Percentiles rank a stretch among this genome's conserved stretches.
Evolutionary conservation across 2,888 invertebrate genomes (phyloP).

Genomic region (Mimachlamys varia): DNA sequence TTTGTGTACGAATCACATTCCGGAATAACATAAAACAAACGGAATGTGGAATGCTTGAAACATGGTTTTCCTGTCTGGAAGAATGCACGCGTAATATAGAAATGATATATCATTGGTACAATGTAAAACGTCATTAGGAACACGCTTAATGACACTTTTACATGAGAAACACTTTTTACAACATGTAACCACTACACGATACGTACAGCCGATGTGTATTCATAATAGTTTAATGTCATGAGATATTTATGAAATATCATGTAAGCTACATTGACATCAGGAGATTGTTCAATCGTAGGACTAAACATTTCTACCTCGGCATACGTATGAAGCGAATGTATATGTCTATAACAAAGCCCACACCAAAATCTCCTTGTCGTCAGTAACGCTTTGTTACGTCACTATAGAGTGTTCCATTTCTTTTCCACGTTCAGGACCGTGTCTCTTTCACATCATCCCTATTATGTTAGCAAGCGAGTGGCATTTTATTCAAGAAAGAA

Average conservation of each 20-base stretch:
- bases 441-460: background rate
- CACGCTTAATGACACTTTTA: background rate
- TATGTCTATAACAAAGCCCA: background rate
- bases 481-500: background rate
- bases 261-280: background rate
- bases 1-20: background rate
- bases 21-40: conserved; percentile 1
- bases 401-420: background rate
- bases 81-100: background rate
- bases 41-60: conserved; percentile 8
- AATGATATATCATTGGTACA: background rate
- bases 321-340: background rate
- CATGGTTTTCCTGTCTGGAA: conserved; percentile 2
- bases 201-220: background rate
- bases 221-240: background rate
- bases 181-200: background rate
- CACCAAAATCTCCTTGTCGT: background rate
- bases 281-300: background rate
- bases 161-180: background rate
- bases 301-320: background rate
- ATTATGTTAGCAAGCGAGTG: conserved; percentile 17
- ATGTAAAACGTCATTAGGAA: background rate
- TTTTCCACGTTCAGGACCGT: background rate
- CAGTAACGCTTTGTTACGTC: background rate
- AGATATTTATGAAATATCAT: background rate